Conservation (phyloP, 2,888 invertebrate genomes). For the Patella pellucida region DNA sequence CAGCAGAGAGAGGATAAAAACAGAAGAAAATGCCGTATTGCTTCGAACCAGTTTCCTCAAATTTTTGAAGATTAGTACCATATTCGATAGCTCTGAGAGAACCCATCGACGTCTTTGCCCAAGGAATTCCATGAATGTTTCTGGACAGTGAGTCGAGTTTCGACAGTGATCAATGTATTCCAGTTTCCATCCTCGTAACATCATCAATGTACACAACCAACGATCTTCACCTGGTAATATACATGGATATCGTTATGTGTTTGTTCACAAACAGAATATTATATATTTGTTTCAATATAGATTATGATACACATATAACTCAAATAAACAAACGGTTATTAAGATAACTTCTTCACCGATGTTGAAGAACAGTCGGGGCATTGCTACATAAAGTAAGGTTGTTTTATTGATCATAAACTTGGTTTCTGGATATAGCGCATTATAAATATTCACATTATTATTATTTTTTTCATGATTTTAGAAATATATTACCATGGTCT, state of each 20-base stretch:
- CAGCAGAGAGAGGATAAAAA: constrained; percentile 46
- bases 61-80: constrained; percentile 45
- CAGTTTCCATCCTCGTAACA: constrained; percentile 52
- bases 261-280: neutral
- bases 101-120: constrained; percentile 53
- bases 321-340: neutral
- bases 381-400: no score
- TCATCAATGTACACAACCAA: constrained; percentile 55
- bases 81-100: constrained; percentile 52
- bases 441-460: no score
- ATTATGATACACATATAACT: neutral
- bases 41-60: constrained; percentile 35
- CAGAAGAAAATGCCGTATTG: constrained; percentile 46
- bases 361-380: no score
- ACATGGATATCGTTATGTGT: neutral
- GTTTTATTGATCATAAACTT: no score
- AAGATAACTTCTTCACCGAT: no score
- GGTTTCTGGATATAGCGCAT: no score
- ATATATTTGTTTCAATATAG: neutral
- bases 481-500: constrained; percentile 41
- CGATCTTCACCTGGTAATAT: constrained; percentile 50
- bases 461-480: no score
- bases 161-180: constrained; percentile 47
- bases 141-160: constrained; percentile 55
- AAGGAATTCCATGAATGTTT: constrained; percentile 48